Percentiles rank a stretch among this genome's conserved stretches.
phyloP scores from a whole-genome alignment of 2,797 vertebrate genomes.

The Phataginus tetradactyla region DNA sequence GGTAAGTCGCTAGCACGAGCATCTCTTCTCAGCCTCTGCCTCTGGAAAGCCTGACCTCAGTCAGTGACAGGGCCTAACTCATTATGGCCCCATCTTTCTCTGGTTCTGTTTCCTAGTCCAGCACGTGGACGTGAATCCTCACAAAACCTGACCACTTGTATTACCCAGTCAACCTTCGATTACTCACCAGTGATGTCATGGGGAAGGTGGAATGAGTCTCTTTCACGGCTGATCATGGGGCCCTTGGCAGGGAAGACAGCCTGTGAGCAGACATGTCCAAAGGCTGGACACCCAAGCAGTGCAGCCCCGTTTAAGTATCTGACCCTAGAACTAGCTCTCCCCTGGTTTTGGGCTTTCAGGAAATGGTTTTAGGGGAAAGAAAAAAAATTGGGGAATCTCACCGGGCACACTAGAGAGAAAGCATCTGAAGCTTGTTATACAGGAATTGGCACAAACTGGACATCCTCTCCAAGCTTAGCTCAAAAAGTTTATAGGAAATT shows the following conservation, averaged over 20 bases:
- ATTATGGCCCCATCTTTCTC: background rate
- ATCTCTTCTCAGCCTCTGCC: background rate
- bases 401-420: background rate
- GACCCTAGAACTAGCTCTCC: background rate
- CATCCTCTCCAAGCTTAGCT: background rate
- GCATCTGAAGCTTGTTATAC: background rate
- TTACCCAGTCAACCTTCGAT: too few relatives aligned
- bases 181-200: background rate
- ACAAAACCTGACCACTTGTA: background rate
- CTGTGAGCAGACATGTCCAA: fast-evolving
- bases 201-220: fast-evolving
- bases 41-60: background rate
- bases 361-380: background rate
- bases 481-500: constrained; percentile 45
- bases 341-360: background rate
- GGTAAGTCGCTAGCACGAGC: background rate
- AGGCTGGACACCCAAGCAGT: background rate
- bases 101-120: background rate
- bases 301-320: fast-evolving
- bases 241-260: background rate
- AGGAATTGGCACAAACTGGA: background rate
- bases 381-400: background rate
- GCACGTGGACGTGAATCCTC: background rate
- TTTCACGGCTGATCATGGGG: background rate
- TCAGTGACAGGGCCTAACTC: too few relatives aligned